phyloP scores from a whole-genome alignment of 2,888 invertebrate genomes.

The Cheilosia scutellata region DNA sequence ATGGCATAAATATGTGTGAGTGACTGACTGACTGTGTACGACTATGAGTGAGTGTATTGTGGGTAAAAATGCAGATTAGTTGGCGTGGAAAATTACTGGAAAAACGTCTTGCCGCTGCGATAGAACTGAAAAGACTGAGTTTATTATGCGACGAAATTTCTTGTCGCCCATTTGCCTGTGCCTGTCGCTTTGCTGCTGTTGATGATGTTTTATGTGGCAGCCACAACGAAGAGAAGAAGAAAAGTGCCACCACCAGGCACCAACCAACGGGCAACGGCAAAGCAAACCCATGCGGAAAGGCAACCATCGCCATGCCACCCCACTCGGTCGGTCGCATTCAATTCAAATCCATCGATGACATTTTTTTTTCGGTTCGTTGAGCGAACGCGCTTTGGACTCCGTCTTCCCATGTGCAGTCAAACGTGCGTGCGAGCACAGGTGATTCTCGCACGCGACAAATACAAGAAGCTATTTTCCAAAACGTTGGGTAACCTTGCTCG shows the following conservation, averaged over 20 bases:
- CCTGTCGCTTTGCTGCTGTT: slow-evolving; percentile 33
- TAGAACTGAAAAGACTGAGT: slow-evolving; percentile 81
- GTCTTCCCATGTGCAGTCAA: slow-evolving; percentile 26
- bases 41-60: slow-evolving; percentile 9
- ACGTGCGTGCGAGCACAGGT: slow-evolving; percentile 61
- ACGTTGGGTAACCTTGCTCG: not conserved
- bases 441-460: slow-evolving; percentile 61
- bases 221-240: slow-evolving; percentile 11
- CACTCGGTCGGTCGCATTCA: slow-evolving; percentile 33
- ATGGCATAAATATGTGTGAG: not conserved
- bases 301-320: slow-evolving; percentile 33
- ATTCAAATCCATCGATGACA: slow-evolving; percentile 39
- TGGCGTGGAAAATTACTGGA: slow-evolving; percentile 58
- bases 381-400: slow-evolving; percentile 26
- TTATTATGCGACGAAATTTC: slow-evolving; percentile 54
- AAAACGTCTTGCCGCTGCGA: slow-evolving; percentile 81
- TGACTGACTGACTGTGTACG: slow-evolving; percentile 1
- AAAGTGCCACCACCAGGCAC: not conserved
- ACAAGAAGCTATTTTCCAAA: slow-evolving; percentile 15
- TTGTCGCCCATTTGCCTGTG: slow-evolving; percentile 48
- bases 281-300: slow-evolving; percentile 5
- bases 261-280: slow-evolving; percentile 2
- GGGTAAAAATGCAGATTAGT: slow-evolving; percentile 40
- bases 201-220: slow-evolving; percentile 22
- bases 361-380: slow-evolving; percentile 20